Conservation (phyloP, 2,888 invertebrate genomes). For the Thymelicus lineola region DNA sequence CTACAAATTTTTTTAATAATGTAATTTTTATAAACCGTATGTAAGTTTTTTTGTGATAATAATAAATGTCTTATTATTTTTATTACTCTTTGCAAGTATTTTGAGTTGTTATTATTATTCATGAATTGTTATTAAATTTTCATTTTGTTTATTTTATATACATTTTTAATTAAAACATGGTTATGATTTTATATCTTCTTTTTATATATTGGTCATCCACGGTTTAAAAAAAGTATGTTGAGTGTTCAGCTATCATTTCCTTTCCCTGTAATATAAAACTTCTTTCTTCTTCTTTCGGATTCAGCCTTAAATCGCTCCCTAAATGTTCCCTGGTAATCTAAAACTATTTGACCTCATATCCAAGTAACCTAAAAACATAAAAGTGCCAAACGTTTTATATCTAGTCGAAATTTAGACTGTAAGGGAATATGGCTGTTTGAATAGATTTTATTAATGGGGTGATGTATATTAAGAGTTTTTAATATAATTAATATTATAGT, state of each 20-base stretch:
- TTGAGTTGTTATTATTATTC: too few relatives aligned
- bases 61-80: too few relatives aligned
- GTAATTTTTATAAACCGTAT: too few relatives aligned
- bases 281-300: conserved; percentile 11
- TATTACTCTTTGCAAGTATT: too few relatives aligned
- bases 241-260: not conserved
- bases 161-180: too few relatives aligned
- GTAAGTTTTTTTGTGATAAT: too few relatives aligned
- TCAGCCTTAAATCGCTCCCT: not conserved
- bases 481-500: not conserved
- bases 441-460: conserved; percentile 24
- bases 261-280: conserved; percentile 6
- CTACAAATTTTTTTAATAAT: too few relatives aligned
- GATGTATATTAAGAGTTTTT: conserved; percentile 26
- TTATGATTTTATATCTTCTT: too few relatives aligned
- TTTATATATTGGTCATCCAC: too few relatives aligned
- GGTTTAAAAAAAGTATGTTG: too few relatives aligned
- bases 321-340: not conserved
- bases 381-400: conserved; percentile 35
- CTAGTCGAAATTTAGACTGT: conserved; percentile 29
- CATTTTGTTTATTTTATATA: too few relatives aligned
- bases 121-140: too few relatives aligned
- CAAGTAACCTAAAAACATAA: conserved; percentile 3
- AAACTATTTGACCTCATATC: not conserved
- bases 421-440: conserved; percentile 33